phyloP scores from a whole-genome alignment of 2,888 invertebrate species.

The Gibbula magus region DNA sequence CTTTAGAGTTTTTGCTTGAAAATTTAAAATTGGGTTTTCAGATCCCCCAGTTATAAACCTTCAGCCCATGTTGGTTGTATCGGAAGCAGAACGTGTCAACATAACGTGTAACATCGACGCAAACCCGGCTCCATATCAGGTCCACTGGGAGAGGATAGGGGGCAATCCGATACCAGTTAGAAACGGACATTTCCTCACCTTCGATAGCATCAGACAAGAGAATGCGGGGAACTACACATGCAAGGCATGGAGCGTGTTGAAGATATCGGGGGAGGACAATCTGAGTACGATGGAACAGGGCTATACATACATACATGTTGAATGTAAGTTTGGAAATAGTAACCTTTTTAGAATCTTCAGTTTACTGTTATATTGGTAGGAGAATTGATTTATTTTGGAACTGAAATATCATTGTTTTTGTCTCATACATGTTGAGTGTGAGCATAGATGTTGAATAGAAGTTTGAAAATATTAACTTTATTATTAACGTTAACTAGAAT shows the following conservation, averaged over 20 bases:
- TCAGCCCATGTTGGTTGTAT: constrained; percentile 41
- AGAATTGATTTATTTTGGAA: too few relatives aligned
- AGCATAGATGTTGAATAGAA: too few relatives aligned
- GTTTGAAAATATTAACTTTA: too few relatives aligned
- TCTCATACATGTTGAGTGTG: too few relatives aligned
- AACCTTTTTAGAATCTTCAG: too few relatives aligned
- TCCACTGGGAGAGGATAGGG: constrained; percentile 55
- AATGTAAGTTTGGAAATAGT: constrained; percentile 51
- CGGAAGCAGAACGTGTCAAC: constrained; percentile 47
- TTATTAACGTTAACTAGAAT: too few relatives aligned
- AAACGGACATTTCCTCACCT: constrained; percentile 43
- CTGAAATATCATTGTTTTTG: too few relatives aligned
- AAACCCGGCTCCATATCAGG: constrained; percentile 51
- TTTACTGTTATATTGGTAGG: too few relatives aligned
- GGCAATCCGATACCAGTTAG: constrained; percentile 34
- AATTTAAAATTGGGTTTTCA: constrained; percentile 36
- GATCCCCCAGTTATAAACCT: constrained; percentile 59
- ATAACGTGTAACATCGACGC: constrained; percentile 57
- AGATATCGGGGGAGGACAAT: constrained; percentile 48
- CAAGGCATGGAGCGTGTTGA: constrained; percentile 51
- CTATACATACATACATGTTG: constrained; percentile 54
- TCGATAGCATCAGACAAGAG: constrained; percentile 40
- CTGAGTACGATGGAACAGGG: constrained; percentile 44
- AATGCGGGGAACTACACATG: constrained; percentile 63
- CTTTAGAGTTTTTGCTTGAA: too few relatives aligned